A percentile compares a stretch with the other conserved stretches of the same genome.
These are phyloP conservation scores for Calephelis perditalis DNA, from an alignment of 2,888 invertebrate species.

Conservation along the genomic window DNA sequence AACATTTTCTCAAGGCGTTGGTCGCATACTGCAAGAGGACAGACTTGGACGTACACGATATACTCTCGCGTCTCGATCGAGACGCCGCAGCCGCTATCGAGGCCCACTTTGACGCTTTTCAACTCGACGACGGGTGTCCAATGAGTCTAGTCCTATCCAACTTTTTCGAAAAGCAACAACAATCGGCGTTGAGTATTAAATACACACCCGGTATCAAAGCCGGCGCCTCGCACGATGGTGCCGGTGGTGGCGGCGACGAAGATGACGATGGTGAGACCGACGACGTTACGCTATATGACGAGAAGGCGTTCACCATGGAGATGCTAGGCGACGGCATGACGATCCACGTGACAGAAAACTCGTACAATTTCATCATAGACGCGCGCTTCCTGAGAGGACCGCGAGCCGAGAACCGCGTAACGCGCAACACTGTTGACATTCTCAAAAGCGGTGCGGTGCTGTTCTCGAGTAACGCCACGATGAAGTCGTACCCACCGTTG, in stretches of 20 bases:
- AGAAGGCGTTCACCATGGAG: slow-evolving; percentile 11
- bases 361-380: slow-evolving; percentile 10
- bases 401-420: slow-evolving; percentile 6
- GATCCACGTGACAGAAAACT: slow-evolving; percentile 5
- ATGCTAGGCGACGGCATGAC: slow-evolving; percentile 9
- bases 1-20: slow-evolving; percentile 12
- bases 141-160: too few species aligned
- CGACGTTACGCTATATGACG: slow-evolving; percentile 1
- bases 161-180: neutral
- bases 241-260: neutral
- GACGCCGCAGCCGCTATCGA: slow-evolving; percentile 7
- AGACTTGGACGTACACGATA: slow-evolving; percentile 12
- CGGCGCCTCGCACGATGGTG: slow-evolving; percentile 15
- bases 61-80: slow-evolving; percentile 10
- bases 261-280: neutral
- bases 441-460: slow-evolving; percentile 12
- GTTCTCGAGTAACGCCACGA: slow-evolving; percentile 11
- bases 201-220: neutral
- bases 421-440: slow-evolving; percentile 13
- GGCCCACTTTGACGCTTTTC: slow-evolving; percentile 13
- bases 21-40: slow-evolving; percentile 4
- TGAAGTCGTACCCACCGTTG: slow-evolving; percentile 13
- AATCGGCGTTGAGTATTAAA: slow-evolving; percentile 14
- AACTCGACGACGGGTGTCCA: slow-evolving; percentile 1
- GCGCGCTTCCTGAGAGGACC: slow-evolving; percentile 9